These are phyloP conservation scores for Silurus aristotelis DNA, from an alignment of 2,797 vertebrate genomes.

Conservation along the genomic window DNA sequence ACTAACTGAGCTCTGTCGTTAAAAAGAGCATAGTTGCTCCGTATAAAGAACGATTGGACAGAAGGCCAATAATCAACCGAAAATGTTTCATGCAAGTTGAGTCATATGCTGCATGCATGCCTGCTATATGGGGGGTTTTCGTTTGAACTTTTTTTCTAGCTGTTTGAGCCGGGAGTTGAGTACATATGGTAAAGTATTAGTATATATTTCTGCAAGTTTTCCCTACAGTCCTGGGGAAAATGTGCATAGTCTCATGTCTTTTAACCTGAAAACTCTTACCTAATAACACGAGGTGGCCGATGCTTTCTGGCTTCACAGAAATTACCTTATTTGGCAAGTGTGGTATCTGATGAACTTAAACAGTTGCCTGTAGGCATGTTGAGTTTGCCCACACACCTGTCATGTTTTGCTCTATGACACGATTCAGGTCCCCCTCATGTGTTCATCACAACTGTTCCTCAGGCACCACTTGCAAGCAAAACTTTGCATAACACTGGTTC, in stretches of 20 bases:
- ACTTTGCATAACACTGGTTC: constrained; percentile 5
- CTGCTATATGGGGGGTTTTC: too few relatives aligned
- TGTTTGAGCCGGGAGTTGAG: neutral
- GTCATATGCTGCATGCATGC: neutral
- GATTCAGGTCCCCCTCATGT: neutral
- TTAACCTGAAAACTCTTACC: neutral
- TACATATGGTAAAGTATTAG: too few relatives aligned
- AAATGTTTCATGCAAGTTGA: neutral
- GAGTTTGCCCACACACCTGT: constrained; percentile 9
- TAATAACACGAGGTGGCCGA: neutral
- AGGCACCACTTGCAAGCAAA: neutral
- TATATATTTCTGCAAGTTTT: too few relatives aligned
- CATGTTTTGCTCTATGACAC: constrained; percentile 8
- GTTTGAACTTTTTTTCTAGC: too few relatives aligned
- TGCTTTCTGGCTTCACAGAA: neutral
- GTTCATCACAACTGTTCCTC: constrained; percentile 12
- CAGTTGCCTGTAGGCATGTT: constrained; percentile 15
- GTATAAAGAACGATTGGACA: neutral
- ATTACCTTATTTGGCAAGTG: neutral
- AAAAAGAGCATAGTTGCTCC: neutral
- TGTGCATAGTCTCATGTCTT: neutral
- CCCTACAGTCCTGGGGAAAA: too few relatives aligned
- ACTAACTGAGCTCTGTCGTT: neutral
- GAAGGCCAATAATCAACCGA: neutral
- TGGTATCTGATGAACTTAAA: neutral